phyloP scores from a whole-genome alignment of 2,888 invertebrate species.

The Nasonia oneida region DNA sequence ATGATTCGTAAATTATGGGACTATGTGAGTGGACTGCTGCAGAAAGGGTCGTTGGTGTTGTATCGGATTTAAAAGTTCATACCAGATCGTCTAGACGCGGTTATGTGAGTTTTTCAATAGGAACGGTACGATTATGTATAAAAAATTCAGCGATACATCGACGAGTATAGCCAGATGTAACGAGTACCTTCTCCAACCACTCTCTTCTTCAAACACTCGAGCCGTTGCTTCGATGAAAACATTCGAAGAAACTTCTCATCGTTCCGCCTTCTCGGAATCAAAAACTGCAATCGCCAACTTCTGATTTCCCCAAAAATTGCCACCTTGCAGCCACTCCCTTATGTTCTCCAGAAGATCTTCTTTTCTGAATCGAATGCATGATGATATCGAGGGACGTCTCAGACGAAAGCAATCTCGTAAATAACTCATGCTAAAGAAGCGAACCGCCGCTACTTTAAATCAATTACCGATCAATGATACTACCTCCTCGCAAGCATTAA shows the following conservation, averaged over 20 bases:
- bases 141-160: too few relatives aligned
- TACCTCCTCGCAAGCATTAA: conserved; percentile 25
- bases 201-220: neutral
- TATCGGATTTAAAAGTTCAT: neutral
- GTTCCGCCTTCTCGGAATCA: neutral
- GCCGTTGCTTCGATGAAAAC: neutral
- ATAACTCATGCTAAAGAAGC: conserved; percentile 26
- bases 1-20: conserved; percentile 41
- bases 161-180: too few relatives aligned
- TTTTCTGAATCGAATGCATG: neutral
- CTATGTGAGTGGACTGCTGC: neutral
- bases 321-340: neutral
- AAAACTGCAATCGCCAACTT: neutral
- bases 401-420: conserved; percentile 32
- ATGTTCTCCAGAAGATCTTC: neutral
- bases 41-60: neutral
- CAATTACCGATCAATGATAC: conserved; percentile 47
- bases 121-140: too few relatives aligned
- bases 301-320: neutral
- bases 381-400: neutral
- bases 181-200: too few relatives aligned
- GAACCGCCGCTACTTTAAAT: conserved; percentile 43
- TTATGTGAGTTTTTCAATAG: too few relatives aligned
- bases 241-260: neutral
- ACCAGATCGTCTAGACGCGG: neutral